Evolutionary conservation across 1,140 invertebrate genomes (phyloP), one percentile per base, ranked within the genome.

Genomic region (Drosophila paulistorum): DNA sequence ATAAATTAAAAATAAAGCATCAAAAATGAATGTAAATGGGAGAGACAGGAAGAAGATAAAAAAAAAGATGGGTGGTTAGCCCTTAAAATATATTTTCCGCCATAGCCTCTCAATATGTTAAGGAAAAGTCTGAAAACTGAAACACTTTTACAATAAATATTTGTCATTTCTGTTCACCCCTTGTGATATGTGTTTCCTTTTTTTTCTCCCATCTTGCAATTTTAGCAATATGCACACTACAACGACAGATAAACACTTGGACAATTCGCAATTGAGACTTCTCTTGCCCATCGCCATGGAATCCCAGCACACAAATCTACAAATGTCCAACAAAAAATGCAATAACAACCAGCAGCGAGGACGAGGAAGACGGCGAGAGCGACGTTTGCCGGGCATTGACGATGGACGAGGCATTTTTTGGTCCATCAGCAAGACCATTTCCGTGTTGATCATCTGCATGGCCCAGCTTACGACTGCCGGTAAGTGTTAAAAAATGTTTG

Each of bases 391-490:
- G 7, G 45, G 45, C 20, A 23, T 51, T 20, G 42, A 42, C 23
- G 20, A 51, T 5, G 45, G 66, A 20, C 61, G 41, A 26, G 23
- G 51, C 30, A 66, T 48, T 63, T 70, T 61, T 17, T 51, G 65
- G 67, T 72, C 61, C 68, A 64, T 77, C 66, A 69, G 42, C 68
- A 58, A 71, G 65, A 80, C 70, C 70, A 74, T 87, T 74, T 61
- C 90, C 69, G 69, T 64, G 45, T 35, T 77, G 73, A 55, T 74
- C 74, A 76, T 91, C 85, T 87, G 77, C 67, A 74, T 91, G 75
- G 80, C 80, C 60, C 79, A 83, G 64, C 78, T 71, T 58, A 83
- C 89, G 71, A 78, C 75, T 77, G 81, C 84, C 81, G 89, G 89
- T 91, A 86, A 91, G 89, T 91, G 78, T 73, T 72, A 65, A 26